Evolutionary conservation across 2,888 invertebrate species (phyloP), one percentile per base, ranked within the genome.

Genomic region (Folsomia candida): DNA sequence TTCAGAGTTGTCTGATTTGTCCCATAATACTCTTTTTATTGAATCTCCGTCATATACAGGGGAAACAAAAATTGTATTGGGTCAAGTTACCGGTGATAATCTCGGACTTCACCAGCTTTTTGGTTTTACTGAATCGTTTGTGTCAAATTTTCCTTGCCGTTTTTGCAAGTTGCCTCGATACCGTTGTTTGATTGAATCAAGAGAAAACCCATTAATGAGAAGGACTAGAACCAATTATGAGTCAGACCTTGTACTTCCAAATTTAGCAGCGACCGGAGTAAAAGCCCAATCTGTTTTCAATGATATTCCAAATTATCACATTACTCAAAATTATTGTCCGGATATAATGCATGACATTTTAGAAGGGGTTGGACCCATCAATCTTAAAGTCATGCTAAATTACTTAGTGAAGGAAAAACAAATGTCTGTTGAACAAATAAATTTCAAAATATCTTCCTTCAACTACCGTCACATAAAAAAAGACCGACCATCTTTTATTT

Each of bases 321-420:
- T 63, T 0, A 63, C 63, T 0, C 18, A 63, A 11, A 63, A 63
- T 47, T 63, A 20, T 63, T n/a, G 22, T 6, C 63, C 63, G 3
- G 63, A 63, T 24, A 2, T 63, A 2, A 63, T 63, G 63, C 63
- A 63, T 22, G 63, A 63, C 25, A 3, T 63, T 29, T 63, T 63
- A 20, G 63, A 63, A 63, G 62, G 62, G 11, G 29, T 62, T n/a
- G 26, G 62, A n/a, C 26, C 22, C 1, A 22, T 27, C 2, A 29
- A 62, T 28, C 14, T 62, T 2, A 62, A 62, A 26, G 22, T 62
- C 2, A 27, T 62, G 22, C 1, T 62, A 26, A 62, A 47, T 47
- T 18, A 47, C 18, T 11, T 47, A 11, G 9, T 47, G 47, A 18
- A 47, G 18, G 18, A 47, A 9, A 47, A 47, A n/a, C n/a, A n/a